These are phyloP conservation scores for Apodemus agrarius DNA, from an alignment of 2,797 vertebrate species.

Conservation along the genomic window DNA sequence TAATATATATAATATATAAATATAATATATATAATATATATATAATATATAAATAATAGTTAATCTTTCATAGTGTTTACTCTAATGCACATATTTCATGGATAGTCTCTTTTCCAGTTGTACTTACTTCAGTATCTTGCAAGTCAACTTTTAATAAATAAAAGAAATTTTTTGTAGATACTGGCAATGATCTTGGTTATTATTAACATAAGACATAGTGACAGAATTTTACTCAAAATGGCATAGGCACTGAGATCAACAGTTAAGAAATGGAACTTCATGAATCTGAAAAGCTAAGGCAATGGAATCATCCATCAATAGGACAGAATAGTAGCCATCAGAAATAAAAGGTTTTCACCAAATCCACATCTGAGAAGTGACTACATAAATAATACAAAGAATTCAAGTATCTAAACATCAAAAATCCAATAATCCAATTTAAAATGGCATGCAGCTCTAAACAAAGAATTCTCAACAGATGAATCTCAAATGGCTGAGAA, in stretches of 20 bases:
- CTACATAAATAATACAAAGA: background rate
- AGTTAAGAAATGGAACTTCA: background rate
- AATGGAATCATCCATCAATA: background rate
- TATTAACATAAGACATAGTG: background rate
- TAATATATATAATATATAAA: no score
- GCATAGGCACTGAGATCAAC: background rate
- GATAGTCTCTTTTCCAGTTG: background rate
- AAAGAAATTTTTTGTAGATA: background rate
- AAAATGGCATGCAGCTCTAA: background rate
- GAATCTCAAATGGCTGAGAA: background rate
- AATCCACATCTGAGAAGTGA: background rate
- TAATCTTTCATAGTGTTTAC: background rate
- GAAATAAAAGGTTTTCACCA: background rate
- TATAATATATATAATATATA: no score
- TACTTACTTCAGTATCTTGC: background rate
- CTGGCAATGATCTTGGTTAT: background rate
- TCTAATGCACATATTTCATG: background rate
- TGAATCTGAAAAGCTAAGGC: background rate
- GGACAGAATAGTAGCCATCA: background rate
- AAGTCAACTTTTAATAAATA: background rate
- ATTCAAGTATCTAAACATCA: background rate
- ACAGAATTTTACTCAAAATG: background rate
- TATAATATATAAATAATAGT: no score
- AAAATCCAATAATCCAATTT: background rate
- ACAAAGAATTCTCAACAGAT: background rate